phyloP scores from a whole-genome alignment of 2,888 invertebrate species.

The Melanargia galathea region DNA sequence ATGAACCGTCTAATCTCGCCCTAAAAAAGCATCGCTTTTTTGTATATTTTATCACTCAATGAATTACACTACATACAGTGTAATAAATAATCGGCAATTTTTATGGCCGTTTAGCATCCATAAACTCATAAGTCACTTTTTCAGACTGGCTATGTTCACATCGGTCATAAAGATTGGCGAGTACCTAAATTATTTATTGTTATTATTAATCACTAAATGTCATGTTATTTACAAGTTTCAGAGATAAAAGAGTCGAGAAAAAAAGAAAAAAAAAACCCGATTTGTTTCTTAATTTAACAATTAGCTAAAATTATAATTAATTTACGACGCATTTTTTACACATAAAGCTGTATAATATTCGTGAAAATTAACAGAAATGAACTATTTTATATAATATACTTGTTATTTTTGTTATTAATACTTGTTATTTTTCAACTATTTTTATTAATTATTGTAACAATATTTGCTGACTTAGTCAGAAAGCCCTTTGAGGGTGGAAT shows the following conservation, averaged over 20 bases:
- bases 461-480: neutral
- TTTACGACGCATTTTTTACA: neutral
- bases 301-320: neutral
- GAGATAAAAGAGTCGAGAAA: neutral
- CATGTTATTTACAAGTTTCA: constrained; percentile 5
- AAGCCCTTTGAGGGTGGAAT: neutral
- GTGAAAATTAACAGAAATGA: neutral
- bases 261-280: neutral
- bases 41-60: neutral
- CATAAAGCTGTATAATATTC: neutral
- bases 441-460: neutral
- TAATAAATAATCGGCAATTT: neutral
- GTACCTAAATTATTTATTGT: neutral
- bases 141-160: too few species aligned
- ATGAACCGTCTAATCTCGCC: neutral
- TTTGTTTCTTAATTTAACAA: neutral
- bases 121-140: too few species aligned
- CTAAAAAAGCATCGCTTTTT: neutral
- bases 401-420: too few species aligned
- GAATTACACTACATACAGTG: neutral
- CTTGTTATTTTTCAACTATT: too few species aligned
- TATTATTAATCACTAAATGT: constrained; percentile 3
- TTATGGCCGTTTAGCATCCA: too few species aligned
- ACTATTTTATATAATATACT: neutral
- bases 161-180: too few species aligned